Conservation (phyloP, 2,113 vertebrate genomes). For the Esox niger region DNA sequence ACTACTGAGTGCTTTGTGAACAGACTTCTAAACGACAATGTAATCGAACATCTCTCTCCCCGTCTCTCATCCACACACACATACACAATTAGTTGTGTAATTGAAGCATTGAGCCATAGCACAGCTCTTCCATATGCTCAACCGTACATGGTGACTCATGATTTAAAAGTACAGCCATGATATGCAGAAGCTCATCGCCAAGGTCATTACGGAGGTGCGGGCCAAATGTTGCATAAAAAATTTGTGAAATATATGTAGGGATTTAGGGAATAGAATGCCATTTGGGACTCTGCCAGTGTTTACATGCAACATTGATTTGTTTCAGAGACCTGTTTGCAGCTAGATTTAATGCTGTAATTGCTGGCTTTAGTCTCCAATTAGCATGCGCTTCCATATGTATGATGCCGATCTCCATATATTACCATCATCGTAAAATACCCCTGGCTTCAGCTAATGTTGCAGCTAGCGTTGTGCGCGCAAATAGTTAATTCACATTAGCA, state of each 20-base stretch:
- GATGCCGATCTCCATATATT: conserved; percentile 41
- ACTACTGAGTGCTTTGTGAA: neutral
- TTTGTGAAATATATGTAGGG: too few species aligned
- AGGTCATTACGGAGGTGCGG: neutral
- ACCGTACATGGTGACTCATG: neutral
- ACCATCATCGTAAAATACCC: conserved; percentile 15
- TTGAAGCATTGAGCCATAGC: neutral
- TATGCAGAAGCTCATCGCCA: neutral
- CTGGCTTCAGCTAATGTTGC: neutral
- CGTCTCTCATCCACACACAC: neutral
- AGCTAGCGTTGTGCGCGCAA: neutral
- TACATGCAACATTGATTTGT: conserved; percentile 24
- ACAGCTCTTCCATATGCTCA: conserved; percentile 2
- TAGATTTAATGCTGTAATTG: conserved; percentile 48
- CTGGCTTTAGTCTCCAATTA: conserved; percentile 59
- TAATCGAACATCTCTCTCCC: too few species aligned
- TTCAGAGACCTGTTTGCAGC: conserved; percentile 3
- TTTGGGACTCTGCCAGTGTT: neutral
- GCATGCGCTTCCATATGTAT: conserved; percentile 47
- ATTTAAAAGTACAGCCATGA: neutral
- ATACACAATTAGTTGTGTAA: neutral
- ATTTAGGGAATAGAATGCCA: too few species aligned
- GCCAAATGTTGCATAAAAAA: too few species aligned
- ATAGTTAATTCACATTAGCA: conserved; percentile 35
- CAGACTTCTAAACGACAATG: too few species aligned